Evolutionary conservation across 2,888 invertebrate species (phyloP).

Genomic region (Cerceris ruficornis): DNA sequence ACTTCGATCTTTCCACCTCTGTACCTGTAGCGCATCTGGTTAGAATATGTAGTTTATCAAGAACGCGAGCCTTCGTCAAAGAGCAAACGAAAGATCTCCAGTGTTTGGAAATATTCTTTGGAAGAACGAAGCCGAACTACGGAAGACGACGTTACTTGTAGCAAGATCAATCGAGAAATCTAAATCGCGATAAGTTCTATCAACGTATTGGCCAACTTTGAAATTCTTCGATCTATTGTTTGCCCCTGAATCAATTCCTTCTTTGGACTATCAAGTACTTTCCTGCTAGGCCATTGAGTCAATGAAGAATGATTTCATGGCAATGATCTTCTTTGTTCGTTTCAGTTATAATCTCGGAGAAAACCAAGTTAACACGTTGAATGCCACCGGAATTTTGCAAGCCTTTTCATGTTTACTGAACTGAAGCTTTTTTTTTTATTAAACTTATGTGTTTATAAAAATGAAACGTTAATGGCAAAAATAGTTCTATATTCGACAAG

Average conservation of each 20-base stretch:
- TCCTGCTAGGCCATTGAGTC: constrained; percentile 7
- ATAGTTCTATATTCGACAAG: no score
- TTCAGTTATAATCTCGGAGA: background rate
- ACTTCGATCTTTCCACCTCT: constrained; percentile 51
- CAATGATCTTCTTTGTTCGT: constrained; percentile 6
- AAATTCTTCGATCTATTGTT: constrained; percentile 4
- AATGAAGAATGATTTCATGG: background rate
- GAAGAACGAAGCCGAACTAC: constrained; percentile 15
- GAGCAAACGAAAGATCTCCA: constrained; percentile 1
- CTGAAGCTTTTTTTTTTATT: no score
- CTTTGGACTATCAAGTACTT: background rate
- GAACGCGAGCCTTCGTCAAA: constrained; percentile 26
- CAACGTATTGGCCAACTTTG: background rate
- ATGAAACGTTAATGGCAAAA: no score
- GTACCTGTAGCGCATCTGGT: constrained; percentile 47
- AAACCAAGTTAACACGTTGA: no score
- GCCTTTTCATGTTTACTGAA: no score
- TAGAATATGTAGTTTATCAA: constrained; percentile 38
- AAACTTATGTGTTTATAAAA: no score
- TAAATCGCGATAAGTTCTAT: background rate
- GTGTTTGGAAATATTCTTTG: constrained; percentile 1
- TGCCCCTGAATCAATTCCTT: background rate
- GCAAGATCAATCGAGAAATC: background rate
- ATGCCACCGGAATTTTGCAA: no score
- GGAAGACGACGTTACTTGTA: constrained; percentile 17